Evolutionary conservation across 1,140 invertebrate species (phyloP).

Genomic region (Drosophila nannoptera): DNA sequence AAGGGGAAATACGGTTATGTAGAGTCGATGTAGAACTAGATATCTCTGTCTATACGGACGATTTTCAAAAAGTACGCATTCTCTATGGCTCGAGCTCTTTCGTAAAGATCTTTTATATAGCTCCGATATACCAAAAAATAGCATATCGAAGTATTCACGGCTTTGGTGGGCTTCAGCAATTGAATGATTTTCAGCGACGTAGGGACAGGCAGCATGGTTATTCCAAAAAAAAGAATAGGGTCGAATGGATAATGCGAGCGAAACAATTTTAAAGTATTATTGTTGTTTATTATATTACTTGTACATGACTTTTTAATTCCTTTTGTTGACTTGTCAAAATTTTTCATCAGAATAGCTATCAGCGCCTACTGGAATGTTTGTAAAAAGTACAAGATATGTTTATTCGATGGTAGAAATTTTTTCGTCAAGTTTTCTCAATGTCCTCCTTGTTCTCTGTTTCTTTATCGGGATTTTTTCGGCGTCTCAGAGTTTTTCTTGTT

Average conservation of each 20-base stretch:
- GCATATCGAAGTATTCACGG: not conserved
- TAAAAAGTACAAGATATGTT: too few species aligned
- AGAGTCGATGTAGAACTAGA: too few species aligned
- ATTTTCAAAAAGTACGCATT: constrained; percentile 32
- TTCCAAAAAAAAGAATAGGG: not conserved
- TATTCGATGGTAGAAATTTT: too few species aligned
- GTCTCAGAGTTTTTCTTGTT: too few species aligned
- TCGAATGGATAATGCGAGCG: not conserved
- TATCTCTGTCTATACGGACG: not conserved
- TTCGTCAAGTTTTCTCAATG: too few species aligned
- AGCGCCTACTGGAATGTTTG: too few species aligned
- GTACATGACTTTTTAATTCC: too few species aligned
- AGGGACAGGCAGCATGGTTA: not conserved
- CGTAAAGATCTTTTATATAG: constrained; percentile 1
- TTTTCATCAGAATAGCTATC: too few species aligned
- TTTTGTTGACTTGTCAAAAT: too few species aligned
- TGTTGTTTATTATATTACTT: too few species aligned
- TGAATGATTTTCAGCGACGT: not conserved
- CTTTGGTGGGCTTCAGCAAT: not conserved
- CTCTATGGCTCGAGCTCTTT: constrained; percentile 20
- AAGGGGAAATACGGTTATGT: not conserved
- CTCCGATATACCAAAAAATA: not conserved
- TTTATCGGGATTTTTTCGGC: too few species aligned
- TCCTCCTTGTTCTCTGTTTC: too few species aligned
- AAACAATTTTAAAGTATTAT: not conserved